Evolutionary conservation across 2,888 invertebrate species (phyloP).

Genomic region (Augochlorella aurata): DNA sequence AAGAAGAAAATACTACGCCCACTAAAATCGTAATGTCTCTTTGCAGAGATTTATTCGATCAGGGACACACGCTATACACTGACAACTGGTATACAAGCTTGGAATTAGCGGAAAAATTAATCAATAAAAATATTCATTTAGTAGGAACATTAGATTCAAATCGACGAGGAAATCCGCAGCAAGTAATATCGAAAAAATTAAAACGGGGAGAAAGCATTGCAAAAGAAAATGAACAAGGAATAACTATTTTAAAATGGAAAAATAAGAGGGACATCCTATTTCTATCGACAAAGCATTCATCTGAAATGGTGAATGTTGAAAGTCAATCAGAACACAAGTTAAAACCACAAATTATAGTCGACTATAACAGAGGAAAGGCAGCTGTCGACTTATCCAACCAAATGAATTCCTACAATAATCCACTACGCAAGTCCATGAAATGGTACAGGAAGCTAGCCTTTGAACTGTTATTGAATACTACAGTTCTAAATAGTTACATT

Average conservation of each 20-base stretch:
- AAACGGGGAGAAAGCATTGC: slow-evolving; percentile 17
- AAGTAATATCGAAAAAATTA: slow-evolving; percentile 18
- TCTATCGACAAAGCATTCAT: slow-evolving; percentile 26
- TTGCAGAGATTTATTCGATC: slow-evolving; percentile 22
- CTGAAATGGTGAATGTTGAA: slow-evolving; percentile 25
- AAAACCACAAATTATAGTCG: slow-evolving; percentile 56
- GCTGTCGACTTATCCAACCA: slow-evolving; percentile 76
- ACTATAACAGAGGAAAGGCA: slow-evolving; percentile 65
- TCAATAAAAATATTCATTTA: slow-evolving; percentile 20
- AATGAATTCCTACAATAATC: slow-evolving; percentile 61
- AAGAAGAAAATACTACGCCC: slow-evolving; percentile 18
- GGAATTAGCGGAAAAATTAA: slow-evolving; percentile 29
- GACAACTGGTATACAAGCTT: slow-evolving; percentile 28
- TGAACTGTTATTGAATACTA: slow-evolving; percentile 21
- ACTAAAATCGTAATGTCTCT: slow-evolving; percentile 23
- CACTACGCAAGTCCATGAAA: slow-evolving; percentile 73
- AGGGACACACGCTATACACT: slow-evolving; percentile 16
- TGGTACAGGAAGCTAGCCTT: slow-evolving; percentile 66
- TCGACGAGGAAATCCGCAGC: slow-evolving; percentile 6
- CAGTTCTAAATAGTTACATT: slow-evolving; percentile 19
- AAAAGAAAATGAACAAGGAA: slow-evolving; percentile 24
- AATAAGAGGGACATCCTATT: slow-evolving; percentile 10
- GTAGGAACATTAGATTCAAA: slow-evolving; percentile 15
- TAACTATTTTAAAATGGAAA: slow-evolving; percentile 30
- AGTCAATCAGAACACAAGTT: slow-evolving; percentile 6